These are phyloP conservation scores for Rotaria magnacalcarata DNA, from an alignment of 2,888 invertebrate genomes.

Conservation along the genomic window DNA sequence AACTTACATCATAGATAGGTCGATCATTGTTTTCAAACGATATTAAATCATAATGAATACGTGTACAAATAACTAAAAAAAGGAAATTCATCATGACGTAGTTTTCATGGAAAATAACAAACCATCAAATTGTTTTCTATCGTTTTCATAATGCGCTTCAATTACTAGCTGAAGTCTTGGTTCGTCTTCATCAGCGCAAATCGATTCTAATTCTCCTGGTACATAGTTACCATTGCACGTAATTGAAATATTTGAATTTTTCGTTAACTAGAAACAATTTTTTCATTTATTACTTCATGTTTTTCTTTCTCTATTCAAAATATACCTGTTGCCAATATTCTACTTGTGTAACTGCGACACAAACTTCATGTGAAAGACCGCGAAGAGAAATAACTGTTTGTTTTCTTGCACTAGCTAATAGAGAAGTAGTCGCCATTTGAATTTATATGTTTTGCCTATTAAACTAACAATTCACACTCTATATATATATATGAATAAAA, in stretches of 20 bases:
- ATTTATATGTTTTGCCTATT: too few relatives aligned
- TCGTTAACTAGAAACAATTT: neutral
- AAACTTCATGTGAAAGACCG: neutral
- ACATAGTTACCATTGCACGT: neutral
- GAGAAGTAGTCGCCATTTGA: neutral
- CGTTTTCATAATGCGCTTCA: neutral
- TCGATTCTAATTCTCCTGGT: neutral
- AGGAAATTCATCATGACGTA: too few relatives aligned
- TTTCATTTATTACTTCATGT: neutral
- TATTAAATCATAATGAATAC: neutral
- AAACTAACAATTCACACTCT: too few relatives aligned
- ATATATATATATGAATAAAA: neutral
- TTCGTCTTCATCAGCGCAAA: neutral
- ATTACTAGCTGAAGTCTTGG: neutral
- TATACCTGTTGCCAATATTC: neutral
- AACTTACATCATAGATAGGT: neutral
- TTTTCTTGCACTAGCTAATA: neutral
- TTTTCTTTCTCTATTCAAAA: neutral
- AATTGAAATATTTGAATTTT: neutral
- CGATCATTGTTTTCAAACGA: neutral
- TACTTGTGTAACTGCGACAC: neutral
- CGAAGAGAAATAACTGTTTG: neutral
- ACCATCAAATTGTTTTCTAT: neutral
- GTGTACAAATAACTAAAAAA: neutral
- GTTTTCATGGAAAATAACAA: neutral